Base-by-base conservation (phyloP, 1,140 invertebrate species). In the Rhynchophorus ferrugineus region DNA sequence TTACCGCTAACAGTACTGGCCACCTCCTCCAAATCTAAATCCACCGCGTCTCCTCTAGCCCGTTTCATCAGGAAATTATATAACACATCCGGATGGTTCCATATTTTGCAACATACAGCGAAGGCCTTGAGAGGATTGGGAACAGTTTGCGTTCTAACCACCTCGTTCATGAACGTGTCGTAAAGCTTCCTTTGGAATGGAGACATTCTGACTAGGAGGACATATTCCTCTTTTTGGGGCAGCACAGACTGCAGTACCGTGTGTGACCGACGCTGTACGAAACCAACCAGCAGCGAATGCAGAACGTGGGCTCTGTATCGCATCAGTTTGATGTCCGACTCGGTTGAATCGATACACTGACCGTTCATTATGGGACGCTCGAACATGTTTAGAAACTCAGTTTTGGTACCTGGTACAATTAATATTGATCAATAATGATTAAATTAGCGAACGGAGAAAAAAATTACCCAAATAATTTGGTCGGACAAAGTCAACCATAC, bases 61-160 rank as follows among this genome's bases (percentile, higher is more conserved):
- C 86, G 79, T 67, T 94, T 91, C 63, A 85, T 84, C 37, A 96
- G 67, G 67, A 95, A 90, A 68, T 94, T 86, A 65, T 93, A 94
- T 21, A 99, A 69, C 41, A 98, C 87, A 73, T 99, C 96, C 0
- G 96, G 95, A 75, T 99, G 96, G 69, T 99, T 99, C 95, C 95
- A 98, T 58, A 99, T 98, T 76, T 99, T 98, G 67, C 94, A 97
- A 70, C 95, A 98, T 44, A 98, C 91, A 34, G 95, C 91, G 74
- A 98, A 99, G 3, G 96, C 93, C 70, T 95, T 96, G 8, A 99
- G 75, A 1, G 96, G 94, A 77, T 98, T 98, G 3, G 89, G 89
- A 17, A 93, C 89, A 19, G 88, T 81, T 52, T 89, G 85, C 7
- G 80, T 85, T 38, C 87, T 77, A 1, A 90, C 85, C 1, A 95